These are phyloP conservation scores for Caenorhabditis uteleia DNA, from an alignment of 2,888 invertebrate species.

Conservation along the genomic window DNA sequence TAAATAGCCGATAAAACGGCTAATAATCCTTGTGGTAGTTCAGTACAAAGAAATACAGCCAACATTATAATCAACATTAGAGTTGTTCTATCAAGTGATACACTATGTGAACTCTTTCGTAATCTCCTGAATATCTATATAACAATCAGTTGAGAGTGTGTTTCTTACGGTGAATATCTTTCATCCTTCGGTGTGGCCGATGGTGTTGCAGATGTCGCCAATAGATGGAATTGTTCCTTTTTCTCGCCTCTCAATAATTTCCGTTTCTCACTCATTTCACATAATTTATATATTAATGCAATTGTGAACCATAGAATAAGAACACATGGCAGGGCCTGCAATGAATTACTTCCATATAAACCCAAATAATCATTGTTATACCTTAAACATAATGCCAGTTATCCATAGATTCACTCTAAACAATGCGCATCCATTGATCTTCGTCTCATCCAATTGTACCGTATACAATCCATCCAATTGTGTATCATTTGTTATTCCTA, in stretches of 20 bases:
- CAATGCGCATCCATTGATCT: slow-evolving; percentile 57
- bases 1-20: slow-evolving; percentile 59
- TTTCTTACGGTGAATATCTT: slow-evolving; percentile 15
- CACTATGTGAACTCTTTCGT: slow-evolving; percentile 31
- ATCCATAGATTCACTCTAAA: slow-evolving; percentile 68
- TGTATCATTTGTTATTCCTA: slow-evolving; percentile 22
- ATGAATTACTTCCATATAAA: too few relatives aligned
- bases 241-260: slow-evolving; percentile 43
- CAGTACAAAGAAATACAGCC: slow-evolving; percentile 56
- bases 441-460: slow-evolving; percentile 44
- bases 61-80: slow-evolving; percentile 61
- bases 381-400: slow-evolving; percentile 67
- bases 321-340: slow-evolving; percentile 54
- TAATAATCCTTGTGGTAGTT: slow-evolving; percentile 58
- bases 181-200: slow-evolving; percentile 19
- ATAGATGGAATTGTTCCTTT: slow-evolving; percentile 9
- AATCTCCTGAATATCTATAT: slow-evolving; percentile 15
- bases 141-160: background rate
- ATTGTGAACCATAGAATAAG: slow-evolving; percentile 58
- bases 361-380: slow-evolving; percentile 1
- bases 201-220: slow-evolving; percentile 28
- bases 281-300: slow-evolving; percentile 55
- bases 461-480: slow-evolving; percentile 46
- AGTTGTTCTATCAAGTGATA: slow-evolving; percentile 53
- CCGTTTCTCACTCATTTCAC: slow-evolving; percentile 55